phyloP scores from a whole-genome alignment of 2,888 invertebrate species.

The Chloromyia formosa region DNA sequence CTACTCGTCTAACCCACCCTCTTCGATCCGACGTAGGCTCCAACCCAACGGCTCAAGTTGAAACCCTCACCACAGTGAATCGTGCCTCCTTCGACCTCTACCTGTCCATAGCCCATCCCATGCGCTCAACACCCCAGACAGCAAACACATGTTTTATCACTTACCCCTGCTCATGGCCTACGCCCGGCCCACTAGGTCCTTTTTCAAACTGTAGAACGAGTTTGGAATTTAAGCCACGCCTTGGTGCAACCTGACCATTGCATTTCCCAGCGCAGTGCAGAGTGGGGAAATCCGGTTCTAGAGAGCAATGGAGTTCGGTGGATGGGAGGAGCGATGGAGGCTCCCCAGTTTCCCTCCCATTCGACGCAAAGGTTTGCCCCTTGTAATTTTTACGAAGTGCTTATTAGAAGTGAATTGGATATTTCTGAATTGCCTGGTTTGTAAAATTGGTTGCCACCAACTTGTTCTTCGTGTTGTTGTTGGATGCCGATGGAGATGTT shows the following conservation, averaged over 20 bases:
- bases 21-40: not conserved
- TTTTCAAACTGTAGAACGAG: not conserved
- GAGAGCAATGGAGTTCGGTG: conserved; percentile 45
- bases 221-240: conserved; percentile 21
- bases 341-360: not conserved
- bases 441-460: conserved; percentile 49
- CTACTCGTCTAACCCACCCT: not conserved
- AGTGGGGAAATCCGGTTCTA: conserved; percentile 40
- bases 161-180: not conserved
- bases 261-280: not conserved
- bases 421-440: conserved; percentile 50
- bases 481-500: conserved; percentile 17
- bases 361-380: not conserved
- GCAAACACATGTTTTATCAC: conserved; percentile 27
- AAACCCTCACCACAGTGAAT: no score
- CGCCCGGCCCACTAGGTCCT: not conserved
- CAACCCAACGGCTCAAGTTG: no score
- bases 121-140: not conserved
- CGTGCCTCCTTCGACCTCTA: not conserved
- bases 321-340: conserved; percentile 16
- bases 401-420: conserved; percentile 54
- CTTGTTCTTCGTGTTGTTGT: conserved; percentile 32
- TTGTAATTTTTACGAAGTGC: conserved; percentile 54
- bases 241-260: conserved; percentile 9
- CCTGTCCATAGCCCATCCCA: conserved; percentile 2